These are phyloP conservation scores for Andricus grossulariae DNA, from an alignment of 1,140 invertebrate genomes.

Conservation along the genomic window DNA sequence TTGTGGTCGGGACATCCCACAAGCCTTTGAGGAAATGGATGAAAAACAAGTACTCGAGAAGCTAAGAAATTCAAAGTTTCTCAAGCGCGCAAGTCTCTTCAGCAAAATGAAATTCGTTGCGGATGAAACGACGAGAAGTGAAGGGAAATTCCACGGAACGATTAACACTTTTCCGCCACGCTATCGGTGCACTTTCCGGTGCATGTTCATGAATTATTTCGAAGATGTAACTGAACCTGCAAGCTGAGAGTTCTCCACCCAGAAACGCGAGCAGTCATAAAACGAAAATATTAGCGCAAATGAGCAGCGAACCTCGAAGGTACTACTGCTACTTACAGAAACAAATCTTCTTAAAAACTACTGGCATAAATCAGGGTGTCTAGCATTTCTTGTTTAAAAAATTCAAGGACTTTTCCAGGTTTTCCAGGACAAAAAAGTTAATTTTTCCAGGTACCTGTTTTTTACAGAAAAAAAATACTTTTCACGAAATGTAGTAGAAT, in stretches of 20 bases:
- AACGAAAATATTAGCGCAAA: too few species aligned
- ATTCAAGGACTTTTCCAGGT: too few species aligned
- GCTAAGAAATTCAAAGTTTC: conserved; percentile 9
- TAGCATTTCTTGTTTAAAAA: too few species aligned
- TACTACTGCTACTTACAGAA: too few species aligned
- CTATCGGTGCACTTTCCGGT: background rate
- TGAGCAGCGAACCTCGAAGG: too few species aligned
- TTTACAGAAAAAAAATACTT: too few species aligned
- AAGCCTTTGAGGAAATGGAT: conserved; percentile 20
- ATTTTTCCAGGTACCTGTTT: too few species aligned
- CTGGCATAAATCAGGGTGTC: too few species aligned
- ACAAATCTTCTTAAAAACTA: too few species aligned
- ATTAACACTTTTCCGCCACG: conserved; percentile 21
- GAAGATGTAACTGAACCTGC: background rate
- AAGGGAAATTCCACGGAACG: conserved; percentile 5
- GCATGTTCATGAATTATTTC: conserved; percentile 1
- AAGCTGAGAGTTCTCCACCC: background rate
- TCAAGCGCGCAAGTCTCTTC: conserved; percentile 19
- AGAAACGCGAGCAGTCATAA: too few species aligned
- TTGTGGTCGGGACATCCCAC: conserved; percentile 9
- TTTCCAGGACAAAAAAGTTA: too few species aligned
- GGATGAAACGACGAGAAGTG: conserved; percentile 6
- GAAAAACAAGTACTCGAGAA: conserved; percentile 26
- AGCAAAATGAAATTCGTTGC: conserved; percentile 12
- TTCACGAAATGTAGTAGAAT: too few species aligned